Base-by-base conservation (phyloP, 2,888 invertebrate genomes). In the Microplitis manilae region DNA sequence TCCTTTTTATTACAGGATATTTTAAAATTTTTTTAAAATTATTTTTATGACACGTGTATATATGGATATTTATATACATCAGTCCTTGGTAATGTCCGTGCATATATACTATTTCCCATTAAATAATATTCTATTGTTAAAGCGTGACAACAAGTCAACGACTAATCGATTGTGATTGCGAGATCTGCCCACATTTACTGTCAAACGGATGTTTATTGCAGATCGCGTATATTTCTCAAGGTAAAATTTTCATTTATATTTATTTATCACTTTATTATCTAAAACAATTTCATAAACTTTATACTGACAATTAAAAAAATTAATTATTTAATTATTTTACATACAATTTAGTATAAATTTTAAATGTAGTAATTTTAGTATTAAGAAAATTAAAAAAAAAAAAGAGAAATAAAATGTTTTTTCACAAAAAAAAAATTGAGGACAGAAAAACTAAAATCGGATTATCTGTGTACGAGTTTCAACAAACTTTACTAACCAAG, bases 91-190 rank as follows among this genome's bases (percentile, higher is more conserved):
- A 62, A 61, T 41, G 68, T 77, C 77, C 73, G 73, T 41, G 62
- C 41, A 68, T 67, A 68, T 60, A 68, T 67, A 67, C 77, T 68
- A 73, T 77, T 77, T 77, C 77, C 76, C 72, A 67, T 76, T 72
- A 68, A 76, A 50, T 13, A 50, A 76, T 76, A 76, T 76, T 62
- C 72, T 61, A 76, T 76, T 76, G 76, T 76, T 73, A 67, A 13
- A 68, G 40, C 68, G 68, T 73, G 72, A 50, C 62, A 39, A 41
- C 62, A 41, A 68, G 70, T 78, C 75, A 75, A 77, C 50, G 13
- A 50, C 77, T 79, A 80, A 79, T 80, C 76, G 79, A 79, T 77
- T 68, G 75, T 73, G 77, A 80, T 79, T 80, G 73, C 39, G 41
- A 62, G 67, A 69, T 62, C 70, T 72, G 75, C 75, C 73, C 75